Percentiles rank a stretch among this genome's conserved stretches.
Evolutionary conservation across 1,140 invertebrate species (phyloP).

Genomic region (Leptinotarsa texana): DNA sequence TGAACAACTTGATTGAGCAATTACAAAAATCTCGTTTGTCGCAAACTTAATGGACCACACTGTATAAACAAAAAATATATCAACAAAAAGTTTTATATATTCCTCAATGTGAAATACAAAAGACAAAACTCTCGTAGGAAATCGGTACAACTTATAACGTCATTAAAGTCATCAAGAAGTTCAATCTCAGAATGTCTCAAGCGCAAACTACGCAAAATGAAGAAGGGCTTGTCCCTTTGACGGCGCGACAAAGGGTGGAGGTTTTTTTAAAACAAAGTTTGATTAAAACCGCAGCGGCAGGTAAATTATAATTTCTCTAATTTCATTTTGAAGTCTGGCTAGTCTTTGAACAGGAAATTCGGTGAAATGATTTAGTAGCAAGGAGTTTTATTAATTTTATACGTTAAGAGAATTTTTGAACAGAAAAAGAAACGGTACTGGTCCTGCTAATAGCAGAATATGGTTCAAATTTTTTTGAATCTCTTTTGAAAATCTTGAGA

Average conservation of each 20-base stretch:
- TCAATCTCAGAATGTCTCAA: not conserved
- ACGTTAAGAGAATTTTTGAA: not conserved
- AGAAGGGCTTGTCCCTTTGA: not conserved
- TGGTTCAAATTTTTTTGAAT: no score
- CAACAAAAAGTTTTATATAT: no score
- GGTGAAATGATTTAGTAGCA: not conserved
- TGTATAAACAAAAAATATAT: no score
- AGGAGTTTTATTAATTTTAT: not conserved
- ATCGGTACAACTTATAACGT: not conserved
- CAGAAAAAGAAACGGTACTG: not conserved
- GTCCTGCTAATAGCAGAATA: no score
- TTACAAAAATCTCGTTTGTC: no score
- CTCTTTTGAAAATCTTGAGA: no score
- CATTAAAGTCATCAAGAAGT: not conserved
- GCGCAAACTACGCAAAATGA: not conserved
- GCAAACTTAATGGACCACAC: no score
- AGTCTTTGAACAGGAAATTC: not conserved
- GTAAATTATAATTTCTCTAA: conserved; percentile 9
- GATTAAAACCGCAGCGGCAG: conserved; percentile 5
- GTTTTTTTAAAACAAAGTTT: not conserved
- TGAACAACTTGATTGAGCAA: no score
- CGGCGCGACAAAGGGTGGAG: not conserved
- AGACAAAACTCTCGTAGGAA: no score
- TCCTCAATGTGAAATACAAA: no score
- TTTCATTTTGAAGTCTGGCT: not conserved